phyloP scores from a whole-genome alignment of 2,797 vertebrate species.

The Margarornis squamiger region DNA sequence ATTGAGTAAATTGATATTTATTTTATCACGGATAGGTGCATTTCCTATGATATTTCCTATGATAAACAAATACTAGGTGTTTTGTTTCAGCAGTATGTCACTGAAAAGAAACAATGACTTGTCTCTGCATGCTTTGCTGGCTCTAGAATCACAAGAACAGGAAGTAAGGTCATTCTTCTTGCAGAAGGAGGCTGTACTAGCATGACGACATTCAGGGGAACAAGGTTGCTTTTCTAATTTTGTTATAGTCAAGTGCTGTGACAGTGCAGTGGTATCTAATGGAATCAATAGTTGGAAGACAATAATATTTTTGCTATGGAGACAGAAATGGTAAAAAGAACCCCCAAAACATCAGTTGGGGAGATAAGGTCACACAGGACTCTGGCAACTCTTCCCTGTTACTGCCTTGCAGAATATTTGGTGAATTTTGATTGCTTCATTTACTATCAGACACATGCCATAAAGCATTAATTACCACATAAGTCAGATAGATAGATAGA shows the following conservation, averaged over 20 bases:
- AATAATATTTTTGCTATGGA: neutral
- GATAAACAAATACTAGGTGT: neutral
- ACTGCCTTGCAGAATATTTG: constrained; percentile 20
- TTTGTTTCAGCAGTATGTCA: constrained; percentile 21
- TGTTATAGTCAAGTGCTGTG: constrained; percentile 22
- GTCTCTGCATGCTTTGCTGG: neutral
- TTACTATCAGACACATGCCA: constrained; percentile 50
- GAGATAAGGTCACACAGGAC: constrained; percentile 14
- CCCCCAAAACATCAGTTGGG: neutral
- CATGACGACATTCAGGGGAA: neutral
- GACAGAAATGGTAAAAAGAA: neutral
- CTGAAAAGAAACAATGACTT: constrained; percentile 12
- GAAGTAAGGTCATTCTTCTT: neutral
- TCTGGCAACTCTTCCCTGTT: constrained; percentile 14
- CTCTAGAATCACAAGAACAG: neutral
- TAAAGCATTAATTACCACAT: constrained; percentile 56
- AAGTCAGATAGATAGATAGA: neutral
- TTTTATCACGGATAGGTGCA: constrained; percentile 47
- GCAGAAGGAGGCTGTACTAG: neutral
- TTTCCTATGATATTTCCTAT: constrained; percentile 42
- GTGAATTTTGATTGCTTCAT: constrained; percentile 52
- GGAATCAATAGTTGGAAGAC: neutral
- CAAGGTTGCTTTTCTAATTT: constrained; percentile 49
- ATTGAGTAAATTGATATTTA: constrained; percentile 58
- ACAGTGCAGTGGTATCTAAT: neutral